phyloP scores from a whole-genome alignment of 2,113 vertebrate species.

The Centropus bengalensis region DNA sequence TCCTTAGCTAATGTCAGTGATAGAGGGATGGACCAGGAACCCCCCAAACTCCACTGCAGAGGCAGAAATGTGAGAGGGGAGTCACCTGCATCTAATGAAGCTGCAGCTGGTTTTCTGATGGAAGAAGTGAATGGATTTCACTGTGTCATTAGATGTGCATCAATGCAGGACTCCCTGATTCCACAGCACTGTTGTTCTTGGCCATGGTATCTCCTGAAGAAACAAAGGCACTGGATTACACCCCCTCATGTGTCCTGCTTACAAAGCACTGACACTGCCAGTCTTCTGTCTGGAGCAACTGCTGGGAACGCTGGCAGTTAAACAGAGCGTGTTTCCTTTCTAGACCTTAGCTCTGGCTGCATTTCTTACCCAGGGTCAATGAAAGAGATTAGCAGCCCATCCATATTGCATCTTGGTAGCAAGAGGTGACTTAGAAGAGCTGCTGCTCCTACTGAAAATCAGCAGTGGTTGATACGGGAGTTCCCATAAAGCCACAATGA shows the following conservation, averaged over 20 bases:
- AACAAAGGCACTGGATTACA: not conserved
- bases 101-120: not conserved
- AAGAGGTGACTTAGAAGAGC: not conserved
- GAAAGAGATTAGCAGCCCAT: conserved; percentile 16
- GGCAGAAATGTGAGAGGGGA: not conserved
- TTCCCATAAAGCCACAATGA: not conserved
- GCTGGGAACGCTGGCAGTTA: not conserved
- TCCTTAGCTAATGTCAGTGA: not conserved
- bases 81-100: not conserved
- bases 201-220: not conserved
- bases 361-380: not conserved
- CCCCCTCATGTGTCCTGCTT: rapidly evolving
- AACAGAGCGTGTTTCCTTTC: not conserved
- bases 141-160: not conserved
- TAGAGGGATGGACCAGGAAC: not conserved
- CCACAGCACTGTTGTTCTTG: not conserved
- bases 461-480: not conserved
- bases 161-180: not conserved
- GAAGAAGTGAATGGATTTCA: not conserved
- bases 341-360: not conserved
- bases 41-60: not conserved
- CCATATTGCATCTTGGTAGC: not conserved
- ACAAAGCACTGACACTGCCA: not conserved
- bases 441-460: not conserved
- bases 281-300: not conserved